Evolutionary conservation across 1,140 invertebrate genomes (phyloP).

Genomic region (Papilio glaucus): DNA sequence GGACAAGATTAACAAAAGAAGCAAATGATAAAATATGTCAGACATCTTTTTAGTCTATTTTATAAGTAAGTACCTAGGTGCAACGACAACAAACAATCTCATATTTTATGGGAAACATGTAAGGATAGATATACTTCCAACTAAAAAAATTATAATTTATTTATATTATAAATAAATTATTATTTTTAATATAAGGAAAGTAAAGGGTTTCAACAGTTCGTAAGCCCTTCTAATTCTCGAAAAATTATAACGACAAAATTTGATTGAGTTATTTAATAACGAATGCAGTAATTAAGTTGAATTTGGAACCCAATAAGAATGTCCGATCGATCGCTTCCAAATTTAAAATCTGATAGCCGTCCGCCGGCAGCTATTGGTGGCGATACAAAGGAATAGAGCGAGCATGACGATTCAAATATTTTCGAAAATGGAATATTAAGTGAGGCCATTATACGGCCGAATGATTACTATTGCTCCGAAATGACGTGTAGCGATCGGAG

Average conservation of each 20-base stretch:
- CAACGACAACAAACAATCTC: no score
- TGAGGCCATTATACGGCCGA: slow-evolving; percentile 79
- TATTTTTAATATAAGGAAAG: neutral
- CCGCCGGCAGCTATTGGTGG: slow-evolving; percentile 59
- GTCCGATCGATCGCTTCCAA: slow-evolving; percentile 68
- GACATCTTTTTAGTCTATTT: no score
- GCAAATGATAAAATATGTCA: neutral
- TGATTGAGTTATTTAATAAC: slow-evolving; percentile 46
- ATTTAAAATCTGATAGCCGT: slow-evolving; percentile 77
- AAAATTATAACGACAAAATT: neutral
- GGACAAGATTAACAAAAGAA: slow-evolving; percentile 31
- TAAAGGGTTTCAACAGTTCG: neutral
- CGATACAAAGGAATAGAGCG: slow-evolving; percentile 75
- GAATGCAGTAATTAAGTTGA: slow-evolving; percentile 56
- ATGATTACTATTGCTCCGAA: slow-evolving; percentile 67
- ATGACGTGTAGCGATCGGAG: slow-evolving; percentile 47
- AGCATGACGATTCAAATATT: slow-evolving; percentile 83
- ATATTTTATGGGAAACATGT: no score
- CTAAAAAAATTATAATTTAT: no score
- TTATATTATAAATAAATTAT: no score
- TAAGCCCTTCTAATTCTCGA: neutral
- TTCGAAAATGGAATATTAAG: slow-evolving; percentile 82
- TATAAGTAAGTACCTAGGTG: no score
- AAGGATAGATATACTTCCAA: no score
- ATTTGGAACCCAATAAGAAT: slow-evolving; percentile 64